These are phyloP conservation scores for Malurus alboscapulatus DNA, from an alignment of 2,113 vertebrate species.

Conservation along the genomic window DNA sequence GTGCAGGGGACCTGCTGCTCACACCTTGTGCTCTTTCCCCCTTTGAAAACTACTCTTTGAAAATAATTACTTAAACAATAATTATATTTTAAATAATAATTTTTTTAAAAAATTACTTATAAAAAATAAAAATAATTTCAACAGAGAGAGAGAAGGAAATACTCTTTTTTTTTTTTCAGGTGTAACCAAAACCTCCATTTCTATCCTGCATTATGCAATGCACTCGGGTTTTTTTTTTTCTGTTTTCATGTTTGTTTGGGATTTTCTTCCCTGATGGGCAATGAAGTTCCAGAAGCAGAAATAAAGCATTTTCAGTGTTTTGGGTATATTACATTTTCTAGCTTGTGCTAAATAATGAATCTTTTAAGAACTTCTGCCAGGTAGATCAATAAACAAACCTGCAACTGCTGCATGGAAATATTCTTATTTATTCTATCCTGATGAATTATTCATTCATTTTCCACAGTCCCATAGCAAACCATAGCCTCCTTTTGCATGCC, in stretches of 20 bases:
- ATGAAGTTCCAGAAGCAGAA: not conserved
- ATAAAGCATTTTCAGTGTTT: not conserved
- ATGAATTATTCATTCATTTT: constrained; percentile 53
- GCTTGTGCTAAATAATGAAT: not conserved
- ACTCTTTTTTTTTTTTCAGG: too few species aligned
- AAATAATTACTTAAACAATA: not conserved
- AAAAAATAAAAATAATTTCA: too few species aligned
- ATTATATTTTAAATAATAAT: too few species aligned
- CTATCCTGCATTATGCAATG: not conserved
- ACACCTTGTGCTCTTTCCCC: not conserved
- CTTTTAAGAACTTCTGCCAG: not conserved
- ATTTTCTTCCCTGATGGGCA: not conserved
- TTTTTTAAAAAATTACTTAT: too few species aligned
- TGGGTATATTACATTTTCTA: not conserved
- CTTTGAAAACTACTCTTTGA: not conserved
- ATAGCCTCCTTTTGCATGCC: not conserved
- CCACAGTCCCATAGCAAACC: constrained; percentile 18
- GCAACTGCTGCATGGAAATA: constrained; percentile 15
- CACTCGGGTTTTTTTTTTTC: not conserved
- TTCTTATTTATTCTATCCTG: constrained; percentile 27
- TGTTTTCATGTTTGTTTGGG: not conserved
- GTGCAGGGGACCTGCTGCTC: accelerated
- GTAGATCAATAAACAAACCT: constrained; percentile 42
- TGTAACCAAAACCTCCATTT: not conserved
- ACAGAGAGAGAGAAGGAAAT: too few species aligned